phyloP scores from a whole-genome alignment of 2,113 vertebrate genomes.

The Chaetops frenatus region DNA sequence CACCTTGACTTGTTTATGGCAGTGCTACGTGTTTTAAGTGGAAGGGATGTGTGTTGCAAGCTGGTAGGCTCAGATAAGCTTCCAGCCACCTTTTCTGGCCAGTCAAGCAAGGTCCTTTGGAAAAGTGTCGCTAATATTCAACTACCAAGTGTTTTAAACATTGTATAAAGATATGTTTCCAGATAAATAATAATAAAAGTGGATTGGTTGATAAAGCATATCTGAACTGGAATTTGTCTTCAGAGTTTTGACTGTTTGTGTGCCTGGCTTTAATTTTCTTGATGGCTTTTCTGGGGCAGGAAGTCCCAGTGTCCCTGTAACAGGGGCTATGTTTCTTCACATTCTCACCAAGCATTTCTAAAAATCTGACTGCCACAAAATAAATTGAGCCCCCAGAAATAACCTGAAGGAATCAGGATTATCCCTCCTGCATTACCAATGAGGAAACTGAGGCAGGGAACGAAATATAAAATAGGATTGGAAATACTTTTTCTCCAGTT shows the following conservation, averaged over 20 bases:
- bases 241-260: rapidly evolving
- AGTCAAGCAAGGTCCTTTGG: not conserved
- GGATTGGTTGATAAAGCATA: not conserved
- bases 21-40: not conserved
- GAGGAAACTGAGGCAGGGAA: not conserved
- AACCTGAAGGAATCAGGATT: not conserved
- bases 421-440: rapidly evolving
- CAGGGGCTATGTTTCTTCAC: not conserved
- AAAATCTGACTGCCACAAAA: not conserved
- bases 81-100: not conserved
- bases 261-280: not conserved
- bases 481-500: not conserved
- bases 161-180: not conserved
- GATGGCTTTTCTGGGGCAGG: not conserved
- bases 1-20: not conserved
- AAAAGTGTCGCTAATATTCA: not conserved
- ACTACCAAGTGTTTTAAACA: not conserved
- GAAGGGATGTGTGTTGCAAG: not conserved
- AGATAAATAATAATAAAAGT: not conserved
- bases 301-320: not conserved
- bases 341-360: not conserved
- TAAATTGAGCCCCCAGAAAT: not conserved
- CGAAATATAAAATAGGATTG: not conserved
- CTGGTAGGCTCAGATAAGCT: not conserved
- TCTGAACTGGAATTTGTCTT: not conserved